Conservation (phyloP, 35 echinoderm and acorn worm species). For the Amphiura filiformis region DNA sequence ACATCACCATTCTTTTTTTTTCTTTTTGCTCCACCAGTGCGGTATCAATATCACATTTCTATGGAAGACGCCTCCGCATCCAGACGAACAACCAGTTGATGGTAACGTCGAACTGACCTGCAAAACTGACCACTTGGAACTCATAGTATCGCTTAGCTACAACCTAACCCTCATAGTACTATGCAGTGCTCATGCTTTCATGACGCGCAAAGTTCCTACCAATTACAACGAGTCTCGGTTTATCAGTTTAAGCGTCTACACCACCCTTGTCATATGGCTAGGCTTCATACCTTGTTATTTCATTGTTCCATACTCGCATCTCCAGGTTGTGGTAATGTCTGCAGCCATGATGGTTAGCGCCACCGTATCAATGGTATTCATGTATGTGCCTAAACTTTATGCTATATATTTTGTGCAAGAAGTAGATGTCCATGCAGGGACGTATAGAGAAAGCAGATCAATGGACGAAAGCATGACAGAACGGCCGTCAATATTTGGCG, state of each 20-base stretch:
- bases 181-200: slow-evolving; percentile 40
- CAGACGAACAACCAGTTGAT: no score
- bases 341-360: slow-evolving; percentile 53
- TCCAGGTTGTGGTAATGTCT: slow-evolving; percentile 46
- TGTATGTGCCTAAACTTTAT: no score
- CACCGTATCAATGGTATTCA: slow-evolving; percentile 48
- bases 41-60: no score
- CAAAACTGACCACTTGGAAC: slow-evolving; percentile 21
- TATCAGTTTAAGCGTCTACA: slow-evolving; percentile 63
- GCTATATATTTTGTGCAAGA: no score
- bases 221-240: no score
- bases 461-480: no score
- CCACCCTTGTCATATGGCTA: slow-evolving; percentile 67
- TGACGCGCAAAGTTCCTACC: slow-evolving; percentile 61
- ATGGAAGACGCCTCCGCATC: no score
- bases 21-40: no score
- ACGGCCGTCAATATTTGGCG: no score
- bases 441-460: no score
- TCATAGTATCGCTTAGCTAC: slow-evolving; percentile 60
- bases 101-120: slow-evolving; percentile 42
- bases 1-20: no score
- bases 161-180: slow-evolving; percentile 46
- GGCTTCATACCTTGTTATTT: slow-evolving; percentile 66
- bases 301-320: slow-evolving; percentile 8
- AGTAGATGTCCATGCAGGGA: no score